Conservation (phyloP, 2,888 invertebrate genomes). For the Scotopteryx bipunctaria region DNA sequence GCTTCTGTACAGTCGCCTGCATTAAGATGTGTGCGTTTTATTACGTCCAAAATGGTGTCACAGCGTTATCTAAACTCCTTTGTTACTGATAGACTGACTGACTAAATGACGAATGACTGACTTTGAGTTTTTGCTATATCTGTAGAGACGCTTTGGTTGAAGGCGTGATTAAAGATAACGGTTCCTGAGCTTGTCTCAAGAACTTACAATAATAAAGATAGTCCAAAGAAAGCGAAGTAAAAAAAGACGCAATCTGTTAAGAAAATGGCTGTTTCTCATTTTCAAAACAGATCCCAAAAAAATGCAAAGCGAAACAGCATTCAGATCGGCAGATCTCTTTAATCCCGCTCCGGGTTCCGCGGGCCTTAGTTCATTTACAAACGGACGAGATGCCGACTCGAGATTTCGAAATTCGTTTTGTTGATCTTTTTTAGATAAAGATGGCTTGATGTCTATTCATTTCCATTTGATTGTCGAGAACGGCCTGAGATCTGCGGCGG, state of each 20-base stretch:
- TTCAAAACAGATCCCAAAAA: constrained; percentile 37
- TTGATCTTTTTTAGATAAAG: constrained; percentile 54
- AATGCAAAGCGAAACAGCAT: constrained; percentile 42
- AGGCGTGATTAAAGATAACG: too few relatives aligned
- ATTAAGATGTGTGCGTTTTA: too few relatives aligned
- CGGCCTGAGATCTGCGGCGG: constrained; percentile 27
- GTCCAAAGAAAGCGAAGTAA: constrained; percentile 15
- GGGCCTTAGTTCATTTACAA: constrained; percentile 62
- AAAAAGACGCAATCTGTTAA: constrained; percentile 28
- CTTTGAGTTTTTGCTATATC: too few relatives aligned
- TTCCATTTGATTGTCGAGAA: constrained; percentile 40
- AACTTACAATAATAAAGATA: constrained; percentile 6
- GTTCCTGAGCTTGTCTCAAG: constrained; percentile 1
- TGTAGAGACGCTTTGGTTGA: too few relatives aligned
- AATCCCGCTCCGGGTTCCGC: constrained; percentile 50
- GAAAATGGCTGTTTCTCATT: constrained; percentile 31
- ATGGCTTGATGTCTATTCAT: constrained; percentile 45
- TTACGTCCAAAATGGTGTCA: too few relatives aligned
- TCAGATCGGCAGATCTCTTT: constrained; percentile 50
- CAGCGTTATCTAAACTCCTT: too few relatives aligned
- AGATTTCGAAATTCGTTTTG: constrained; percentile 55
- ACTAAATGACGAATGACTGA: too few relatives aligned
- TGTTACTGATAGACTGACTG: too few relatives aligned
- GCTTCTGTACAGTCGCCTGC: too few relatives aligned
- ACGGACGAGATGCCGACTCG: constrained; percentile 53